Conservation (phyloP, 1,140 invertebrate genomes). For the Schlechtendalia chinensis region DNA sequence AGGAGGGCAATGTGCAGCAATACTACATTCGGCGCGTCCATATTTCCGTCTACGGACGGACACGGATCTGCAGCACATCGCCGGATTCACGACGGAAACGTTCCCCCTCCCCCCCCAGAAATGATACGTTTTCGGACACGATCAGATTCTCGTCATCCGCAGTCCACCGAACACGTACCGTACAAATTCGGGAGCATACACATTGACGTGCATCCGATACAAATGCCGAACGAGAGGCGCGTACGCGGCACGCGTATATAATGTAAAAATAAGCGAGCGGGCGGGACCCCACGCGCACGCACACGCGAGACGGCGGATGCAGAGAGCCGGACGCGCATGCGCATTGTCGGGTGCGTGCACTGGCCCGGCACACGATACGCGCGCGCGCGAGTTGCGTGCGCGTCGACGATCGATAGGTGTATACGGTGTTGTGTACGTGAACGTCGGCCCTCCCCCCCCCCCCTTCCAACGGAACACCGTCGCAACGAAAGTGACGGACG, state of each 20-base stretch:
- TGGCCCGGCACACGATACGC: constrained; percentile 16
- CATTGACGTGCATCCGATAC: background rate
- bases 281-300: background rate
- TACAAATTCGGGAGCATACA: background rate
- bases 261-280: constrained; percentile 1
- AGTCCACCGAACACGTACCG: no score
- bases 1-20: no score
- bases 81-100: no score
- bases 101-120: no score
- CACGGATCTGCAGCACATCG: no score
- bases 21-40: no score
- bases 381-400: background rate
- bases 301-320: background rate
- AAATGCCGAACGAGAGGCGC: background rate
- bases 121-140: no score
- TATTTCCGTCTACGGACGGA: background rate
- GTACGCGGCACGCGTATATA: background rate
- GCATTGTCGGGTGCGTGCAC: background rate
- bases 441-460: constrained; percentile 10
- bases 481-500: constrained; percentile 15
- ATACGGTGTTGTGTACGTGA: background rate
- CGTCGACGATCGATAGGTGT: background rate
- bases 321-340: constrained; percentile 2
- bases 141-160: no score
- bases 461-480: background rate